Percentiles rank a stretch among this genome's conserved stretches.
phyloP scores from a whole-genome alignment of 2,113 vertebrate genomes.

The Apodemus sylvaticus region DNA sequence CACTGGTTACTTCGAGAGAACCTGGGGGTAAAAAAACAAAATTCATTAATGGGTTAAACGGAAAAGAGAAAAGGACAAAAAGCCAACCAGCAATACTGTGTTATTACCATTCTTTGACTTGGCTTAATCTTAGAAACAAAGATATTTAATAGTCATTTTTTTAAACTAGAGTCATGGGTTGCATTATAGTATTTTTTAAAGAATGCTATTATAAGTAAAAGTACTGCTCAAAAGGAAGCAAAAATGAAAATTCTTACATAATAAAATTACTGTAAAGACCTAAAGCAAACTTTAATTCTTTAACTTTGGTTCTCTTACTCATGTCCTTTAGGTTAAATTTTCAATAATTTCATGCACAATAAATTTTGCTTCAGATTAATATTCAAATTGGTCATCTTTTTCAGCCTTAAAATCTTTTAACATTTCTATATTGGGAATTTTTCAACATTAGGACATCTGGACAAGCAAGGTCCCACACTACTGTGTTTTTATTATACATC shows the following conservation, averaged over 20 bases:
- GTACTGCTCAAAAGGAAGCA: neutral
- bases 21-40: conserved; percentile 55
- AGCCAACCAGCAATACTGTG: conserved; percentile 19
- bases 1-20: conserved; percentile 51
- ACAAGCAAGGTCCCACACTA: neutral
- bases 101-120: neutral
- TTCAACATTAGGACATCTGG: neutral
- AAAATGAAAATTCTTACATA: neutral
- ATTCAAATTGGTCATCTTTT: neutral
- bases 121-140: neutral
- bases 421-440: neutral
- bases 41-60: conserved; percentile 1
- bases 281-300: neutral
- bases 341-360: neutral
- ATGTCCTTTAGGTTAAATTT: neutral
- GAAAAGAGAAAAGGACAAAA: neutral
- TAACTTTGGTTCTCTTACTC: neutral
- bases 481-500: neutral
- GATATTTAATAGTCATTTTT: neutral
- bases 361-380: conserved; percentile 38
- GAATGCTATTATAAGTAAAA: neutral
- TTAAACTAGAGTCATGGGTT: neutral
- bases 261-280: neutral
- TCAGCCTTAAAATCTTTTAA: neutral
- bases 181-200: neutral